Conservation (phyloP, 2,888 invertebrate species). For the Agrotis segetum region DNA sequence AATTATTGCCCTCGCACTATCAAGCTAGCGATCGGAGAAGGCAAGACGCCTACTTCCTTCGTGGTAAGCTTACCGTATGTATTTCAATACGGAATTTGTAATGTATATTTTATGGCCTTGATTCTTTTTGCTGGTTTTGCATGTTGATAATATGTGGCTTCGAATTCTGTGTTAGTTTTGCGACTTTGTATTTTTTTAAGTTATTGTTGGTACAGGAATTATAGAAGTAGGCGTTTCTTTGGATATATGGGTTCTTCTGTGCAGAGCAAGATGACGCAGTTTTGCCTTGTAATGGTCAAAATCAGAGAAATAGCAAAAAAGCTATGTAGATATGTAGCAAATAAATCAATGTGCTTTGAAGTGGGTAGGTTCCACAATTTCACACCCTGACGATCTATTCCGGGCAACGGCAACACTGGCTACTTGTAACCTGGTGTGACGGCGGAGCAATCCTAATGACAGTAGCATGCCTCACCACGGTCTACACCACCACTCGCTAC, state of each 20-base stretch:
- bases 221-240: background rate
- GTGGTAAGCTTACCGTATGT: slow-evolving; percentile 72
- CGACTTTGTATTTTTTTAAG: background rate
- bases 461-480: too few species aligned
- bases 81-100: slow-evolving; percentile 64
- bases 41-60: slow-evolving; percentile 78
- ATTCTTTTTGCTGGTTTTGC: slow-evolving; percentile 37
- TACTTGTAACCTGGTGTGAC: too few species aligned
- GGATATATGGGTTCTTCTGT: background rate
- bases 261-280: too few species aligned
- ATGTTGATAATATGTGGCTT: slow-evolving; percentile 29
- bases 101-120: slow-evolving; percentile 52
- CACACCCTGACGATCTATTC: too few species aligned
- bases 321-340: too few species aligned
- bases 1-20: slow-evolving; percentile 76
- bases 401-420: too few species aligned
- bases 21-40: slow-evolving; percentile 71
- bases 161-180: background rate
- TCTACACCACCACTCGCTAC: too few species aligned
- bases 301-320: background rate
- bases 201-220: background rate
- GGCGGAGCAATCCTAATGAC: too few species aligned
- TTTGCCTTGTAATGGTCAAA: background rate
- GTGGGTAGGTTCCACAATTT: too few species aligned
- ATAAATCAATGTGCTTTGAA: background rate